These are phyloP conservation scores for Zoanthus sociatus DNA, from an alignment of 92 coral and sea anemone species.

Conservation along the genomic window DNA sequence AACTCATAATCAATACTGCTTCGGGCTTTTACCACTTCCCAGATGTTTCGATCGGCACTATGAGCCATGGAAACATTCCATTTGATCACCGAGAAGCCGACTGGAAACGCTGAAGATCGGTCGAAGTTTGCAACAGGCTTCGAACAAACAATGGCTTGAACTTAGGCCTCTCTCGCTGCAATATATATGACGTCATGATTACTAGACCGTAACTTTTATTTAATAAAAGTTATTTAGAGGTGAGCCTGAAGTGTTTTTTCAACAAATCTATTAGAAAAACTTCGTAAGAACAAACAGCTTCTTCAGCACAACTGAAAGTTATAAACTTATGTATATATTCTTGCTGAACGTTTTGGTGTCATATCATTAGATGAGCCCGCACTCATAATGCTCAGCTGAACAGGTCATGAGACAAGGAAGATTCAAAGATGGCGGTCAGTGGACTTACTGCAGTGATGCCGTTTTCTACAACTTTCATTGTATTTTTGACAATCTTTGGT, in stretches of 20 bases:
- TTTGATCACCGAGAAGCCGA: neutral
- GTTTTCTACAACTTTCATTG: slow-evolving; percentile 29
- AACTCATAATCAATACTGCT: slow-evolving; percentile 48
- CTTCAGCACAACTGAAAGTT: neutral
- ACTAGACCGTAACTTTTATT: neutral
- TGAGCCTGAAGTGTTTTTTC: neutral
- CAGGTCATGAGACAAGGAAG: slow-evolving; percentile 38
- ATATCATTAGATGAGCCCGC: slow-evolving; percentile 11
- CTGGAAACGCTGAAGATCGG: neutral
- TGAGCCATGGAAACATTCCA: slow-evolving; percentile 66
- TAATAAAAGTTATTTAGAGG: neutral
- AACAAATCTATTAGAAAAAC: neutral
- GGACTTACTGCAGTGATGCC: neutral
- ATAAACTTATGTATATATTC: too few relatives aligned
- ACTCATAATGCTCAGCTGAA: slow-evolving; percentile 27
- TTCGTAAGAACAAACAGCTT: neutral
- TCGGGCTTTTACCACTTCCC: slow-evolving; percentile 67
- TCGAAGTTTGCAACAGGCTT: slow-evolving; percentile 31
- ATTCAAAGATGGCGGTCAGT: slow-evolving; percentile 38
- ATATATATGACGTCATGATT: slow-evolving; percentile 33
- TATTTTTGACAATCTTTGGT: slow-evolving; percentile 18
- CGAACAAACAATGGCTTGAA: slow-evolving; percentile 43
- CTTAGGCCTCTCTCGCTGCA: slow-evolving; percentile 38
- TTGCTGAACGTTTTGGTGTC: neutral
- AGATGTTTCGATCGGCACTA: slow-evolving; percentile 63